Evolutionary conservation across 2,888 invertebrate species (phyloP), one percentile per base, ranked within the genome.

Genomic region (Epinotia bilunana): DNA sequence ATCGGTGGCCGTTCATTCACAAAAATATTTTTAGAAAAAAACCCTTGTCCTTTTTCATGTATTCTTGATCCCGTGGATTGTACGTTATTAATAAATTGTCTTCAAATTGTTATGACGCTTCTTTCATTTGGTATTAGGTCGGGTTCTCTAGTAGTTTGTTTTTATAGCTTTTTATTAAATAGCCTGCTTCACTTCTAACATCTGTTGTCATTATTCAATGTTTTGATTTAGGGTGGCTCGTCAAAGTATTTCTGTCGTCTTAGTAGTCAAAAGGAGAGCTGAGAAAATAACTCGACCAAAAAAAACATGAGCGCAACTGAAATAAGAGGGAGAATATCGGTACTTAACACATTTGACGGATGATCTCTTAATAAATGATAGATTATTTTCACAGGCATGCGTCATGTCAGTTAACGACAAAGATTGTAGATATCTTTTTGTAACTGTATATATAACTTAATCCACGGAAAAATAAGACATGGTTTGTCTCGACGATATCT

Each of bases 81-180:
- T 83, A 84, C 78, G 86, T 87, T 84, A 88, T 89, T 87, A 88
- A 89, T 89, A 88, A 89, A 90, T 90, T 89, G 87, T 84, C 81
- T 81, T 80, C 72, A 82, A 83, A 83, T 79, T 82, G 84, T 87
- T 90, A 89, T 88, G 86, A 87, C 86, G 85, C 86, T 86, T 86
- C 83, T 85, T 89, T 87, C 85, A 87, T 83, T 83, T 74, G 84
- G 88, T 88, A 89, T 91, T 90, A 90, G 81, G 77, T 79, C 84
- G 86, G 83, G 87, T 85, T 84, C 82, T 83, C 81, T 80, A 81
- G 58, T 74, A 76, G 72, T 75, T 72, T 75, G 74, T 77, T 88
- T 88, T 88, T 88, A 88, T 83, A 83, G 81, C 80, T 76, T 80
- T 80, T 81, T 79, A 83, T 83, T 83, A 83, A 83, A 82, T 81